A percentile compares a stretch with the other conserved stretches of the same genome.
These are phyloP conservation scores for Callimorpha dominula DNA, from an alignment of 2,888 invertebrate species.

Conservation along the genomic window DNA sequence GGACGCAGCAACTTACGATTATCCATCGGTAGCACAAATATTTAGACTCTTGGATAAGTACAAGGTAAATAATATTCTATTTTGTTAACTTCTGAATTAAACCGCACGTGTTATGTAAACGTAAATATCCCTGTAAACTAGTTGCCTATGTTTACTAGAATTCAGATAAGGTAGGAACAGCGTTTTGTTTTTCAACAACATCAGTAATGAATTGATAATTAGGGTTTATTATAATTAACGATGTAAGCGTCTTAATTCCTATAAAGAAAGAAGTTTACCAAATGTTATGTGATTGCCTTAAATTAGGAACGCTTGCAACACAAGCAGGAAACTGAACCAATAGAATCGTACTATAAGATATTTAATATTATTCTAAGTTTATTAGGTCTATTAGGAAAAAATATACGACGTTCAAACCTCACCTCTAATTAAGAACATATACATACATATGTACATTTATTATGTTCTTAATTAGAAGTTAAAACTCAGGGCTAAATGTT, in stretches of 20 bases:
- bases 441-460: no score
- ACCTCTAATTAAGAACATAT: no score
- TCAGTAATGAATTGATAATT: neutral
- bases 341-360: no score
- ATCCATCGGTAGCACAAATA: conserved; percentile 94
- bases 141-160: conserved; percentile 28
- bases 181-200: conserved; percentile 3
- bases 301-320: neutral
- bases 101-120: conserved; percentile 36
- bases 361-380: no score
- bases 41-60: conserved; percentile 88
- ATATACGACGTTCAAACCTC: no score
- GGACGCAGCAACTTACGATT: conserved; percentile 89
- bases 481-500: no score
- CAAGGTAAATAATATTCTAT: conserved; percentile 79
- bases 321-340: neutral
- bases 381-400: no score
- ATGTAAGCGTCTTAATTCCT: neutral
- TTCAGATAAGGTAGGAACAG: neutral
- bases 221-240: neutral
- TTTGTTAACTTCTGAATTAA: conserved; percentile 44
- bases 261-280: neutral
- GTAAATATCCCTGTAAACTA: conserved; percentile 30
- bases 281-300: neutral
- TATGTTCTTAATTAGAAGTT: no score